Evolutionary conservation across 2,113 vertebrate species (phyloP), one percentile per base, ranked within the genome.

Genomic region (Morone saxatilis): DNA sequence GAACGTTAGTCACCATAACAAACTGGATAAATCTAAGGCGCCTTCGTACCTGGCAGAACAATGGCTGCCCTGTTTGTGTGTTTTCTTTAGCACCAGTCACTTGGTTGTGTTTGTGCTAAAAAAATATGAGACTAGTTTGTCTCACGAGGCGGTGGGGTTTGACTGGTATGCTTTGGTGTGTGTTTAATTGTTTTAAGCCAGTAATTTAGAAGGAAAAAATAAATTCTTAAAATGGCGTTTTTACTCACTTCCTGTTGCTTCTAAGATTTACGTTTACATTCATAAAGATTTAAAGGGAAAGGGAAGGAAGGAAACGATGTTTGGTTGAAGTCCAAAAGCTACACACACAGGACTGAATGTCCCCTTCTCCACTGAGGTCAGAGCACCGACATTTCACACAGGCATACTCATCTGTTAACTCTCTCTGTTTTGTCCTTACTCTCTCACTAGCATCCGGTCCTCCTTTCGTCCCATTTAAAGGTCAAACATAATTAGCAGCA

Each of bases 281-380:
- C 31, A 78, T 86, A 3, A 66, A 72, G 65, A 50, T 47, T 60
- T 81, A 54, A 19, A 76, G 19, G 47, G 85, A 65, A 81, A 75
- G 38, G 84, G 60, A 87, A 89, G 89, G 90, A 91, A 93, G 92
- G 90, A 93, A 93, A 80, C 17, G 8, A 31, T 61, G 73, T 71
- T 83, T 92, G 84, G 84, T 87, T 78, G 56, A 68, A 17, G 48
- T 81, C 89, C 90, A 88, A 82, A 73, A 78, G 50, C 68, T 53
- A 80, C 81, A 84, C 73, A 61, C 85, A 56, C 50, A 89, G 86
- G 11, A 93, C 91, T 91, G 81, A 90, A 92, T 93, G 93, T 92
- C 87, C 90, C 31, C 73, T 19, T 88, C 80, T 85, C 79, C 25
- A 31, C 59, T 90, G 85, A 89, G 86, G 92, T 92, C 92, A 91